Percentiles rank a stretch among this genome's conserved stretches.
Evolutionary conservation across 2,888 invertebrate species (phyloP).

Genomic region (Geophilus truncorum): DNA sequence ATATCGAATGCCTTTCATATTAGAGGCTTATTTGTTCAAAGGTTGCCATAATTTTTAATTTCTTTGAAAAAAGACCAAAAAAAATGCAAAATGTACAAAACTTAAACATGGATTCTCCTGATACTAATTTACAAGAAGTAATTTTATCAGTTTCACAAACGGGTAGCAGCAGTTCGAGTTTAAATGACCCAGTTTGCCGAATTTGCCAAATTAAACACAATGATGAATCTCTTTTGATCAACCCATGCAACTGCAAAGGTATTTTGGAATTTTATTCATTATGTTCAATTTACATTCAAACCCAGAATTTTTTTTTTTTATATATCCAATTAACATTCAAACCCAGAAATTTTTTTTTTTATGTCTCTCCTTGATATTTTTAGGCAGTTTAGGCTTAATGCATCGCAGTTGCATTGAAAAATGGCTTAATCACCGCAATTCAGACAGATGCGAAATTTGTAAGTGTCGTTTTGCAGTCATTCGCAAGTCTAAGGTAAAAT

Average conservation of each 20-base stretch:
- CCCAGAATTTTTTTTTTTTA: too few relatives aligned
- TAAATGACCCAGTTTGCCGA: background rate
- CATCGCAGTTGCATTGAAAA: slow-evolving; percentile 3
- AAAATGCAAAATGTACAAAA: background rate
- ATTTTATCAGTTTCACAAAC: background rate
- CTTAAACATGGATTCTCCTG: background rate
- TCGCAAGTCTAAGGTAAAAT: background rate
- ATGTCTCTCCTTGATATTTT: background rate
- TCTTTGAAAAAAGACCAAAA: background rate
- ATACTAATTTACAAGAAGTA: background rate
- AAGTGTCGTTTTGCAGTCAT: background rate
- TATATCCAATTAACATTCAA: too few relatives aligned
- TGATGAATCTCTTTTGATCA: background rate
- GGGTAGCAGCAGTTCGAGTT: background rate
- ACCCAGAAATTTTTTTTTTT: too few relatives aligned
- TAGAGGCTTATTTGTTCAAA: background rate
- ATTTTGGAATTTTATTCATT: background rate
- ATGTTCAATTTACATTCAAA: background rate
- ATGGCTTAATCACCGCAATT: background rate
- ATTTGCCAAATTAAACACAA: background rate
- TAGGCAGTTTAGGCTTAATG: slow-evolving; percentile 1
- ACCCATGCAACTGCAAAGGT: background rate
- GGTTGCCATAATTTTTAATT: background rate
- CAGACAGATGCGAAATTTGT: slow-evolving; percentile 5
- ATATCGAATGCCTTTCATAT: too few relatives aligned